A percentile compares a stretch with the other conserved stretches of the same genome.
phyloP scores from a whole-genome alignment of 2,797 vertebrate genomes.

The Agapornis canus region DNA sequence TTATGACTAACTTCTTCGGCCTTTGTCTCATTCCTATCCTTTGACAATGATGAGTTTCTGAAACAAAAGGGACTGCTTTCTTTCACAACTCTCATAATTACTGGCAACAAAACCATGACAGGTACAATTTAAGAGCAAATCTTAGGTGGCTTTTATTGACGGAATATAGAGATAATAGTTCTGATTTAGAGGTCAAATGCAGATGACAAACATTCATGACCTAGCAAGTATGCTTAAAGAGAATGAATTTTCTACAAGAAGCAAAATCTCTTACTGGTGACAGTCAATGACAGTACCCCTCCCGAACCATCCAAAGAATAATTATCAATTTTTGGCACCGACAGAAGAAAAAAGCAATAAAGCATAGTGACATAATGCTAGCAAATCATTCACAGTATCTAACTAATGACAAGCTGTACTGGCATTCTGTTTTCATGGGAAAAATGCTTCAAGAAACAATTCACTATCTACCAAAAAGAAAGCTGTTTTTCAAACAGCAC shows the following conservation, averaged over 20 bases:
- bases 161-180: neutral
- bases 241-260: neutral
- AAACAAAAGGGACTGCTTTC: constrained; percentile 50
- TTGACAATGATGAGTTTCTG: constrained; percentile 49
- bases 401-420: constrained; percentile 7
- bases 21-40: constrained; percentile 64
- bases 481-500: neutral
- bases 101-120: constrained; percentile 9
- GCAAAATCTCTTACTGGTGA: neutral
- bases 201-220: neutral
- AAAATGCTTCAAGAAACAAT: neutral
- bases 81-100: constrained; percentile 17
- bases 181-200: neutral
- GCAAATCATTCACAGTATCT: constrained; percentile 24
- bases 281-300: neutral
- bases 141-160: neutral
- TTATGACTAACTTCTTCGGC: constrained; percentile 61
- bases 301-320: constrained; percentile 20
- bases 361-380: neutral
- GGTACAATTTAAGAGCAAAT: constrained; percentile 21
- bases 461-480: neutral
- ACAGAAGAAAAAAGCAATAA: constrained; percentile 25
- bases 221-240: neutral
- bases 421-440: neutral
- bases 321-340: constrained; percentile 37